Evolutionary conservation across 2,797 vertebrate species (phyloP).

Genomic region (Podarcis siculus): DNA sequence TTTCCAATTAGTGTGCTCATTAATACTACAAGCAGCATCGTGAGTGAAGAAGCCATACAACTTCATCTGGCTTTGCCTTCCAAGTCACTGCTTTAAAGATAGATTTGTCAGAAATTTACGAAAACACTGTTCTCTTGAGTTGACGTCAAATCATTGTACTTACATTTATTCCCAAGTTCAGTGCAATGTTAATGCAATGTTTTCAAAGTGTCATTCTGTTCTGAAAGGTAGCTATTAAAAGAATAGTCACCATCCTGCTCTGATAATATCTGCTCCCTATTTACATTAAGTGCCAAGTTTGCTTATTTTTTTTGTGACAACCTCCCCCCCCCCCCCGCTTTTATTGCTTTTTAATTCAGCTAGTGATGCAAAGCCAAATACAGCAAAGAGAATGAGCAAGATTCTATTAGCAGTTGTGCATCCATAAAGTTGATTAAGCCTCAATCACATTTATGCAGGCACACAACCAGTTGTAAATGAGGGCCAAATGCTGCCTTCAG

Average conservation of each 20-base stretch:
- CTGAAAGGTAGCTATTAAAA: slow-evolving; percentile 47
- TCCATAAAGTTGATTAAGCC: slow-evolving; percentile 44
- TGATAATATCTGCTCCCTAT: not conserved
- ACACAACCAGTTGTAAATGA: not conserved
- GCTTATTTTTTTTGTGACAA: not conserved
- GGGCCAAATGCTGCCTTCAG: not conserved
- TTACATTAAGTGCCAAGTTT: not conserved
- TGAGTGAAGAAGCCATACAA: slow-evolving; percentile 36
- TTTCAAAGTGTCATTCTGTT: slow-evolving; percentile 19
- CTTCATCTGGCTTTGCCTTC: slow-evolving; percentile 53
- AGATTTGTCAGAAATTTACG: slow-evolving; percentile 58
- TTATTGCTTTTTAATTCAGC: slow-evolving; percentile 6
- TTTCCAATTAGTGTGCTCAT: slow-evolving; percentile 62
- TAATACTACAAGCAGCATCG: slow-evolving; percentile 42
- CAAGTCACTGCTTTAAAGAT: slow-evolving; percentile 41
- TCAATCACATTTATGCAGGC: slow-evolving; percentile 45
- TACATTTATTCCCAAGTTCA: slow-evolving; percentile 16
- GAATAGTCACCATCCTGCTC: slow-evolving; percentile 7
- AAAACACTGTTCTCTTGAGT: slow-evolving; percentile 9
- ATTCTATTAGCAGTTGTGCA: slow-evolving; percentile 1
- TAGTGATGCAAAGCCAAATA: not conserved
- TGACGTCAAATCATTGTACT: slow-evolving; percentile 37
- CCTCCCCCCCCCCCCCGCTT: not conserved
- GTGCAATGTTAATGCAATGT: not conserved
- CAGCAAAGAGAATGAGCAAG: not conserved